A percentile compares a stretch with the other conserved stretches of the same genome.
phyloP scores from a whole-genome alignment of 2,888 invertebrate species.

The Aporophyla lueneburgensis region DNA sequence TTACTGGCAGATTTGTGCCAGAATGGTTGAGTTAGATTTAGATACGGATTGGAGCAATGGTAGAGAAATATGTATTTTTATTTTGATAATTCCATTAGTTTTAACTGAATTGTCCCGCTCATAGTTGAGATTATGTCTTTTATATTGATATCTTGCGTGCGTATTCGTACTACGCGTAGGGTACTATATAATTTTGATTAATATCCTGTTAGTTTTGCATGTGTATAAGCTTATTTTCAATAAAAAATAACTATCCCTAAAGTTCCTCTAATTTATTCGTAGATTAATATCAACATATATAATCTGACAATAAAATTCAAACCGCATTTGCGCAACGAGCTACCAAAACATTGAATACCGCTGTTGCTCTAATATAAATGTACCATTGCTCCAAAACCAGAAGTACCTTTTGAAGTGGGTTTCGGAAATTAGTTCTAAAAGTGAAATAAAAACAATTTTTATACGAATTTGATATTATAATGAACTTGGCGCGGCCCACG shows the following conservation, averaged over 20 bases:
- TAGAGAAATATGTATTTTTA: slow-evolving; percentile 22
- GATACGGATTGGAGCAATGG: slow-evolving; percentile 69
- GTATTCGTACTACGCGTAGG: slow-evolving; percentile 6
- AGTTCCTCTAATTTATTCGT: slow-evolving; percentile 52
- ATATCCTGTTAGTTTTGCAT: slow-evolving; percentile 39
- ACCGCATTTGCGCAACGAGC: slow-evolving; percentile 8
- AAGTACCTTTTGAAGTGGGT: slow-evolving; percentile 63
- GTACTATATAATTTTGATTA: slow-evolving; percentile 2
- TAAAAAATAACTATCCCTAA: slow-evolving; percentile 21
- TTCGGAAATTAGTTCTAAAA: slow-evolving; percentile 64
- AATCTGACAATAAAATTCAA: slow-evolving; percentile 51
- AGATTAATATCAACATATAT: slow-evolving; percentile 42
- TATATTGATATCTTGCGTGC: slow-evolving; percentile 5
- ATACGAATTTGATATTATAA: slow-evolving; percentile 82
- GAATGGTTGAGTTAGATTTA: slow-evolving; percentile 75
- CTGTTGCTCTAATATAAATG: neutral
- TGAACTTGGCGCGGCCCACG: slow-evolving; percentile 61
- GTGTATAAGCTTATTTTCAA: slow-evolving; percentile 54
- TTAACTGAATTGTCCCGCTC: slow-evolving; percentile 13
- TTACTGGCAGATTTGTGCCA: slow-evolving; percentile 84
- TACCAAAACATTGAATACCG: slow-evolving; percentile 8
- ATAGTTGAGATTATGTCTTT: slow-evolving; percentile 9
- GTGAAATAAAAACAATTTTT: slow-evolving; percentile 71
- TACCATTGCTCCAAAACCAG: slow-evolving; percentile 68
- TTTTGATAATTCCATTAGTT: slow-evolving; percentile 19